A percentile compares a stretch with the other conserved stretches of the same genome.
Conservation (phyloP, 2,797 vertebrate species). For the Micromesistius poutassou region DNA sequence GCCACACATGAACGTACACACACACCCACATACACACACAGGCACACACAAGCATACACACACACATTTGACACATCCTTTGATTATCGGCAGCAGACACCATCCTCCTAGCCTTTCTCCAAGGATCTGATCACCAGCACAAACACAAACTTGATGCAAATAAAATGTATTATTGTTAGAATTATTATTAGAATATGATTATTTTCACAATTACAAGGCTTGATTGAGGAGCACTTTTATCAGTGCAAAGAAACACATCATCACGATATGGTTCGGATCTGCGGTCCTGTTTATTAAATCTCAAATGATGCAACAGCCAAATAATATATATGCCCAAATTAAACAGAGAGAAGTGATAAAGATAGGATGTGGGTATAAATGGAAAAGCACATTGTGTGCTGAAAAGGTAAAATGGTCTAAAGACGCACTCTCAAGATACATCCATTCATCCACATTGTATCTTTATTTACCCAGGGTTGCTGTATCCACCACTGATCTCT, state of each 20-base stretch:
- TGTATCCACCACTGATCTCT: background rate
- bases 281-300: too few relatives aligned
- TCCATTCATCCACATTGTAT: background rate
- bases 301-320: background rate
- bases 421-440: background rate
- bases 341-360: background rate
- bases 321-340: background rate
- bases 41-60: background rate
- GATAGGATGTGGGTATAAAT: background rate
- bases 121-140: background rate
- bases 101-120: background rate
- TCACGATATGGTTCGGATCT: too few relatives aligned
- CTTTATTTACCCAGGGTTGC: background rate
- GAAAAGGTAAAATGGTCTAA: background rate
- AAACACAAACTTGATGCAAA: background rate
- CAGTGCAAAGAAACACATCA: too few relatives aligned
- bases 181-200: background rate
- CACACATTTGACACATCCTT: conserved; percentile 3
- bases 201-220: background rate
- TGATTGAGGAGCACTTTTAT: background rate
- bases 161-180: background rate
- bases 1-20: background rate
- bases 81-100: background rate
- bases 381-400: background rate
- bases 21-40: too few relatives aligned